phyloP scores from a whole-genome alignment of 2,888 invertebrate species.

The Lepidocyrtoides sp. region DNA sequence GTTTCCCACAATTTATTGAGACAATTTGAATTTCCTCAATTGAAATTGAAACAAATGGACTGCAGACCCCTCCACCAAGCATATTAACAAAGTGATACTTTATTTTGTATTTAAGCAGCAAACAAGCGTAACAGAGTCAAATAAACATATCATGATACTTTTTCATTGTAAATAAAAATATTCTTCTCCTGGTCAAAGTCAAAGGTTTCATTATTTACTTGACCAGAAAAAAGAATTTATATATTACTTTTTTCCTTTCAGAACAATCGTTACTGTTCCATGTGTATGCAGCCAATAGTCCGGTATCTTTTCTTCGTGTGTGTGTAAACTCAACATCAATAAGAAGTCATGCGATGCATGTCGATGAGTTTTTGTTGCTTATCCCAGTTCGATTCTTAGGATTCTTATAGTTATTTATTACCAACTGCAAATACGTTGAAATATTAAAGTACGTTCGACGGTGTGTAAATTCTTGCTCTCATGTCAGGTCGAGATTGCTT shows the following conservation, averaged over 20 bases:
- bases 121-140: not conserved
- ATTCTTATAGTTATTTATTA: too few relatives aligned
- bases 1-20: constrained; percentile 51
- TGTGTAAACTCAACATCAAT: too few relatives aligned
- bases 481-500: not conserved
- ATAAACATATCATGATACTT: constrained; percentile 36
- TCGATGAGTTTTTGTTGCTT: too few relatives aligned
- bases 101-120: constrained; percentile 1
- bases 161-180: constrained; percentile 37
- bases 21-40: constrained; percentile 57
- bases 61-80: not conserved
- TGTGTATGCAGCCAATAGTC: too few relatives aligned
- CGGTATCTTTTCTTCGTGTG: not conserved
- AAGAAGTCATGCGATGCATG: too few relatives aligned
- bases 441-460: too few relatives aligned
- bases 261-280: not conserved
- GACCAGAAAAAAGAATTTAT: not conserved
- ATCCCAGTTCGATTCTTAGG: too few relatives aligned
- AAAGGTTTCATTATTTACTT: constrained; percentile 12
- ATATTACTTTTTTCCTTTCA: not conserved
- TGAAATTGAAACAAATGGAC: not conserved
- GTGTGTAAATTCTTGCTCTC: not conserved
- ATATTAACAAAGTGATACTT: constrained; percentile 26
- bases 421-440: too few relatives aligned
- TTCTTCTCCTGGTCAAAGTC: not conserved